A percentile compares a stretch with the other conserved stretches of the same genome.
phyloP scores from a whole-genome alignment of 2,113 vertebrate species.

The Solea senegalensis region DNA sequence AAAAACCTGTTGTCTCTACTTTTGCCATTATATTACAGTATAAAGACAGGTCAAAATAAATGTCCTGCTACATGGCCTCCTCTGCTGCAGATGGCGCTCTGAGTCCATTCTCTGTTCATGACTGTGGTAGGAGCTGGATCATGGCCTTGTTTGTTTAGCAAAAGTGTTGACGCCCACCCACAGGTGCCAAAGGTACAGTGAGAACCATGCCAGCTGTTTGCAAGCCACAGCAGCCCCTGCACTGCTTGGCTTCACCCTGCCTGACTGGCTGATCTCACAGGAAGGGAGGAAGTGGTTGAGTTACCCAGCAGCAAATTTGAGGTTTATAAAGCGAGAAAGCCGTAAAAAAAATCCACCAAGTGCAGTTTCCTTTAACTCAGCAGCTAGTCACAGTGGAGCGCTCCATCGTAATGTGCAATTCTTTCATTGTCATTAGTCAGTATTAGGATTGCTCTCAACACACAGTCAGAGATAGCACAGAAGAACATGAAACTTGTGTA shows the following conservation, averaged over 20 bases:
- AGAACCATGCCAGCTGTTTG: conserved; percentile 68
- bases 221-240: conserved; percentile 57
- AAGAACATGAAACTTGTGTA: background rate
- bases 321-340: conserved; percentile 73
- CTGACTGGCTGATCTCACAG: conserved; percentile 73
- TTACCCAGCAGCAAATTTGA: conserved; percentile 79
- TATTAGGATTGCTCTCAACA: background rate
- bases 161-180: conserved; percentile 74
- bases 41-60: background rate
- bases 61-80: conserved; percentile 24
- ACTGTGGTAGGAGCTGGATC: conserved; percentile 47
- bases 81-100: conserved; percentile 53
- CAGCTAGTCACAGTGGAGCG: conserved; percentile 17
- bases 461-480: background rate
- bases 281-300: conserved; percentile 76
- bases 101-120: conserved; percentile 1
- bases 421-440: conserved; percentile 25
- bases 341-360: conserved; percentile 50
- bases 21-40: background rate
- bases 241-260: conserved; percentile 62
- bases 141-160: conserved; percentile 69
- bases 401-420: conserved; percentile 25
- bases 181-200: conserved; percentile 73
- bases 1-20: background rate
- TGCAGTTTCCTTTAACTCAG: conserved; percentile 57